Conservation (phyloP, 2,113 vertebrate species). For the Rhabdomys dilectus region DNA sequence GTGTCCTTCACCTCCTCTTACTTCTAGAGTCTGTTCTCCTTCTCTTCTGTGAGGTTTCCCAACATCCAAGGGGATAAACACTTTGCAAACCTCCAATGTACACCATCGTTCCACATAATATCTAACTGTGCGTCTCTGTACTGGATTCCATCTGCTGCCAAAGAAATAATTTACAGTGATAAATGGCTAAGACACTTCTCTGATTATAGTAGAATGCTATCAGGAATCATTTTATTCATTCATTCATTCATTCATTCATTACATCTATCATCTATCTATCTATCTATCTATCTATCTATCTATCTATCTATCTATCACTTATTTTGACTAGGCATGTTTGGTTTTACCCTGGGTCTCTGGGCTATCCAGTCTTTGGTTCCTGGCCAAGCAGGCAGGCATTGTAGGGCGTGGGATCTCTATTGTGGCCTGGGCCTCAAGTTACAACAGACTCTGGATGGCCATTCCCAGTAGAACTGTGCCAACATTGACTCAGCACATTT, state of each 20-base stretch:
- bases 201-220: not conserved
- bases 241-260: not conserved
- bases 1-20: not conserved
- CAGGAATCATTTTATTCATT: not conserved
- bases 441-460: not conserved
- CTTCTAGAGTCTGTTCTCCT: not conserved
- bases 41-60: not conserved
- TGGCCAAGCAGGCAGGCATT: not conserved
- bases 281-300: not conserved
- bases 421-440: not conserved
- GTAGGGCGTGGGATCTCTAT: not conserved
- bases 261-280: not conserved
- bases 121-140: not conserved
- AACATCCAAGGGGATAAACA: rapidly evolving
- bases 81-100: not conserved
- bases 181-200: not conserved
- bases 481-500: not conserved
- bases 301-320: not conserved
- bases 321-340: not conserved
- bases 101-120: not conserved
- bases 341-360: not conserved
- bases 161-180: not conserved
- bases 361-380: not conserved
- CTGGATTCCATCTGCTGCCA: not conserved
- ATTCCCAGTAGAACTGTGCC: not conserved